phyloP scores from a whole-genome alignment of 2,797 vertebrate species.

The Typhlichthys subterraneus region DNA sequence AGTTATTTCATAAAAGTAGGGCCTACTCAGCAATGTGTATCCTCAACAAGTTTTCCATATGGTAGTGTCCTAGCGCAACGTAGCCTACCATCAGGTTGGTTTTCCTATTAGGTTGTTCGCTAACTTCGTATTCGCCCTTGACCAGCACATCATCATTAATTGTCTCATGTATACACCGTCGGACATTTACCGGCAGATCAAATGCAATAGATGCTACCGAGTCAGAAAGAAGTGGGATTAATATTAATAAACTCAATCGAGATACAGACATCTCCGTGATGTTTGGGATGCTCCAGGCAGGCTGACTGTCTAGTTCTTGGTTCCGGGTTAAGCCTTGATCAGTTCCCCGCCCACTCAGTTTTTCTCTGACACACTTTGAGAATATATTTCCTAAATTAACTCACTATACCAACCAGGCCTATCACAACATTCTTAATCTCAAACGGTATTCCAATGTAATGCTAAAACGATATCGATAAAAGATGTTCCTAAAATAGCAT shows the following conservation, averaged over 20 bases:
- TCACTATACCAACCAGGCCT: no score
- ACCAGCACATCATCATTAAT: conserved; percentile 82
- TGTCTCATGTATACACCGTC: conserved; percentile 83
- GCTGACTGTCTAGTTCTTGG: not conserved
- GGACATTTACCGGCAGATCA: conserved; percentile 75
- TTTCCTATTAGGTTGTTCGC: conserved; percentile 68
- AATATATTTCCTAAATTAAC: conserved; percentile 7
- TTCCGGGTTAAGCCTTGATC: conserved; percentile 59
- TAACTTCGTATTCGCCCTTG: conserved; percentile 78
- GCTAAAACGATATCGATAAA: no score
- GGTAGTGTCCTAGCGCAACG: not conserved
- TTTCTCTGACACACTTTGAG: conserved; percentile 10
- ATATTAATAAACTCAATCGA: conserved; percentile 20
- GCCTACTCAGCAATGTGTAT: not conserved
- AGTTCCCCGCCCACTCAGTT: conserved; percentile 44
- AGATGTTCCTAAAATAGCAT: no score
- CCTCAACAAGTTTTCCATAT: not conserved
- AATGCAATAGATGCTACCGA: conserved; percentile 73
- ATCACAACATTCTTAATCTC: no score
- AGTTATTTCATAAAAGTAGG: not conserved
- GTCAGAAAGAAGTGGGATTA: conserved; percentile 56
- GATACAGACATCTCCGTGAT: conserved; percentile 11
- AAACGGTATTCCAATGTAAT: no score
- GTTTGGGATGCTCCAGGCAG: not conserved
- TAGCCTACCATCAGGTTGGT: conserved; percentile 74